Conservation (phyloP, 37 sponge, comb jelly and placozoan genomes). For the Mnemiopsis leidyi region DNA sequence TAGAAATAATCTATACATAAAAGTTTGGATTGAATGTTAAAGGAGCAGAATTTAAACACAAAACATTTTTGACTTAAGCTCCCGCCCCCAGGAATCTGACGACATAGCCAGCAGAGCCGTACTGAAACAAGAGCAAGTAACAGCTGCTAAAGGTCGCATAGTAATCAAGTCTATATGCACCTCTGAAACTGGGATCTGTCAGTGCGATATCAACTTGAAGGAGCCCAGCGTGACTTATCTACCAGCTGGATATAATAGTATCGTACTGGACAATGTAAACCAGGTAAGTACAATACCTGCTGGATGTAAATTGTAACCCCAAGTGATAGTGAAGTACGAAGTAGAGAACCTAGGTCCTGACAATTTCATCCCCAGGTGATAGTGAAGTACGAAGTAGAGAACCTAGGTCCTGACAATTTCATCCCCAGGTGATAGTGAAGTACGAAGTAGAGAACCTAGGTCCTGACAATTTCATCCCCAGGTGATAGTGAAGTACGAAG, state of each 20-base stretch:
- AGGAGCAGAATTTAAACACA: too few relatives aligned
- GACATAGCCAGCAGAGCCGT: background rate
- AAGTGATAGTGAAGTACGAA: too few relatives aligned
- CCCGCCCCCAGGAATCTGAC: conserved; percentile 35
- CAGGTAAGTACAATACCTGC: too few relatives aligned
- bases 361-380: too few relatives aligned
- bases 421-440: conserved; percentile 5
- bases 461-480: background rate
- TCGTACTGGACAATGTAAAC: conserved; percentile 56
- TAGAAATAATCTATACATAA: too few relatives aligned
- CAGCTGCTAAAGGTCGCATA: background rate
- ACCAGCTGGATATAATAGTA: conserved; percentile 52
- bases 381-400: too few relatives aligned
- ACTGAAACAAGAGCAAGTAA: conserved; percentile 50
- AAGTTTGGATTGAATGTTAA: too few relatives aligned
- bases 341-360: too few relatives aligned
- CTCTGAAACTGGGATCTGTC: background rate
- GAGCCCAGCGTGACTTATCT: conserved; percentile 5
- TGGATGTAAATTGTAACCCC: too few relatives aligned
- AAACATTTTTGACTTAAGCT: too few relatives aligned
- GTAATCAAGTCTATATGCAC: conserved; percentile 54
- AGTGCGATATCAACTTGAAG: conserved; percentile 17
- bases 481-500: conserved; percentile 34
- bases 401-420: too few relatives aligned
- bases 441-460: conserved; percentile 20